A percentile compares a stretch with the other conserved stretches of the same genome.
These are phyloP conservation scores for Bombus ignitus DNA, from an alignment of 1,140 invertebrate genomes.

Conservation along the genomic window DNA sequence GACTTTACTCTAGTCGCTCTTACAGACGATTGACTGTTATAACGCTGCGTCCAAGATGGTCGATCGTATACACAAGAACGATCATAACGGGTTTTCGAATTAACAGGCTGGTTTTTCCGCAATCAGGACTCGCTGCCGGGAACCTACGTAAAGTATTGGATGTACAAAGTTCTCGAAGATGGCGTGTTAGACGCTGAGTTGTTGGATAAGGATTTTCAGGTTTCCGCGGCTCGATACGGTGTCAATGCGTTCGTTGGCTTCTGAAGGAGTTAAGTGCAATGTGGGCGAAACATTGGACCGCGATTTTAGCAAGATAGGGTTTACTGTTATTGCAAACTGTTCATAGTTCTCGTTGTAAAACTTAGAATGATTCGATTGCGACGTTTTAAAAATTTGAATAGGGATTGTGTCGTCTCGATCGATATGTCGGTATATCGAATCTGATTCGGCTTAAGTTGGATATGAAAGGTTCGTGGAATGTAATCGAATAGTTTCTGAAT, in stretches of 20 bases:
- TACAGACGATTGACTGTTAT: not conserved
- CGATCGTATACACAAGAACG: not conserved
- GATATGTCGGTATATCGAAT: too few relatives aligned
- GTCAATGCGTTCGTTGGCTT: not conserved
- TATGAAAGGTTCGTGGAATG: not conserved
- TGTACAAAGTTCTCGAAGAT: not conserved
- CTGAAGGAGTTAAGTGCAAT: not conserved
- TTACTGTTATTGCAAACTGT: not conserved
- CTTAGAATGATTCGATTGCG: not conserved
- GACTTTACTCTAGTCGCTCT: not conserved
- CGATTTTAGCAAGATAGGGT: not conserved
- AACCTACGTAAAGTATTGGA: not conserved
- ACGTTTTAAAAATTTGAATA: not conserved
- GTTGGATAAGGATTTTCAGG: not conserved
- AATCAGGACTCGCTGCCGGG: not conserved
- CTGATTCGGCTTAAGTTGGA: too few relatives aligned
- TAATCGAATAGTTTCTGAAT: not conserved
- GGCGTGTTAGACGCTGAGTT: too few relatives aligned
- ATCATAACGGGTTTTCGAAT: conserved; percentile 27
- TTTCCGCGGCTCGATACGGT: not conserved
- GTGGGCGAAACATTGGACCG: not conserved
- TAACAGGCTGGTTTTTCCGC: conserved; percentile 7
- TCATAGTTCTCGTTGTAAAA: not conserved
- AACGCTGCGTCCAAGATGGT: not conserved
- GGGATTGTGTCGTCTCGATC: too few relatives aligned